A percentile compares a stretch with the other conserved stretches of the same genome.
phyloP scores from a whole-genome alignment of 2,888 invertebrate species.

The Noctua comes region DNA sequence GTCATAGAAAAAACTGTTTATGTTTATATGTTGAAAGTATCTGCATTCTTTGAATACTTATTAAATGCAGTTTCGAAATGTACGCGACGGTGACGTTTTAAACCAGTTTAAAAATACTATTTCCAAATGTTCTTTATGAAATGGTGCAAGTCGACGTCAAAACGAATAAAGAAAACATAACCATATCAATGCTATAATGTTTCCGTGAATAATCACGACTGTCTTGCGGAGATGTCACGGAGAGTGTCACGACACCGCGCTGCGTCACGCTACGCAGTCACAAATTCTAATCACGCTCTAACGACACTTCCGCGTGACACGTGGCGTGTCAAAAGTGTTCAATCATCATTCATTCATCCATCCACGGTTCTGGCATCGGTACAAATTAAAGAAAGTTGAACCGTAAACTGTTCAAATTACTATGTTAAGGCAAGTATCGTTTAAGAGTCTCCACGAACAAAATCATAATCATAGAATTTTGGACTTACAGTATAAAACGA shows the following conservation, averaged over 20 bases:
- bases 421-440: constrained; percentile 3
- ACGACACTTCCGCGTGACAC: constrained; percentile 34
- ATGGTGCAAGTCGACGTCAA: neutral
- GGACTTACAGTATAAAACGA: neutral
- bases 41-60: constrained; percentile 26
- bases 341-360: constrained; percentile 23
- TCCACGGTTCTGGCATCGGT: neutral
- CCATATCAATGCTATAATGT: neutral
- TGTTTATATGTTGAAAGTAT: constrained; percentile 11
- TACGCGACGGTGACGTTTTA: neutral
- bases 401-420: neutral
- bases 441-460: neutral
- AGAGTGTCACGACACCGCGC: constrained; percentile 15
- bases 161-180: neutral
- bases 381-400: constrained; percentile 19
- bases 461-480: neutral
- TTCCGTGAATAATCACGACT: constrained; percentile 28
- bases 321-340: constrained; percentile 24
- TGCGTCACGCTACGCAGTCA: constrained; percentile 33
- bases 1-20: constrained; percentile 1
- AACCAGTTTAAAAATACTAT: constrained; percentile 12
- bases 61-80: constrained; percentile 25
- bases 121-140: neutral
- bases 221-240: constrained; percentile 32
- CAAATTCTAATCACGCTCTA: constrained; percentile 38